phyloP scores from a whole-genome alignment of 2,797 vertebrate species.

The Epinephelus awoara region DNA sequence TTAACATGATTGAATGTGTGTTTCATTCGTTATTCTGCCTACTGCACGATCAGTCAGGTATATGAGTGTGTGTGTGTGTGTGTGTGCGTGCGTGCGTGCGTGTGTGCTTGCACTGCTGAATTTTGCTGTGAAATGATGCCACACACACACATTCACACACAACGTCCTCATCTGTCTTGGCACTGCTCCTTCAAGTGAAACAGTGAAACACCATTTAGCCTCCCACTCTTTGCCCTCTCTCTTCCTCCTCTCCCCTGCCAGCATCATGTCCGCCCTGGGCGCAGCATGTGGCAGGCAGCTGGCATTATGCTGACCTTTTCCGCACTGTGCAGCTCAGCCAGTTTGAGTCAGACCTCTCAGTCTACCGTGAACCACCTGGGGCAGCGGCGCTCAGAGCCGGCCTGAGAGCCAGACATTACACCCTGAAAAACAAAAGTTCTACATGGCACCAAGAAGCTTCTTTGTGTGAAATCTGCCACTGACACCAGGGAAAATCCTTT shows the following conservation, averaged over 20 bases:
- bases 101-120: no score
- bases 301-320: constrained; percentile 78
- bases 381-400: constrained; percentile 10
- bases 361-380: constrained; percentile 44
- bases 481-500: background rate
- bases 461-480: background rate
- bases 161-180: background rate
- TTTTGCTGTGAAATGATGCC: background rate
- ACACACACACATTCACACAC: background rate
- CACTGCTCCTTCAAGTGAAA: constrained; percentile 29
- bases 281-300: constrained; percentile 66
- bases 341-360: constrained; percentile 52
- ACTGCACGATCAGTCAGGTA: background rate
- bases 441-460: constrained; percentile 8
- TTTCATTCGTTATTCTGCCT: background rate
- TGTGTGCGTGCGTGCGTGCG: no score
- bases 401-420: constrained; percentile 31
- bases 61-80: background rate
- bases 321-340: constrained; percentile 41
- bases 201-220: constrained; percentile 50
- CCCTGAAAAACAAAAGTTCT: constrained; percentile 23
- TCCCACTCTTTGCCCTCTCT: constrained; percentile 33
- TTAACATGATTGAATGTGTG: constrained; percentile 24
- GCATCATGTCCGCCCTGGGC: constrained; percentile 50
- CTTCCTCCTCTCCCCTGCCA: constrained; percentile 46